Evolutionary conservation across 2,113 vertebrate species (phyloP).

Genomic region (Tragulus kanchil): DNA sequence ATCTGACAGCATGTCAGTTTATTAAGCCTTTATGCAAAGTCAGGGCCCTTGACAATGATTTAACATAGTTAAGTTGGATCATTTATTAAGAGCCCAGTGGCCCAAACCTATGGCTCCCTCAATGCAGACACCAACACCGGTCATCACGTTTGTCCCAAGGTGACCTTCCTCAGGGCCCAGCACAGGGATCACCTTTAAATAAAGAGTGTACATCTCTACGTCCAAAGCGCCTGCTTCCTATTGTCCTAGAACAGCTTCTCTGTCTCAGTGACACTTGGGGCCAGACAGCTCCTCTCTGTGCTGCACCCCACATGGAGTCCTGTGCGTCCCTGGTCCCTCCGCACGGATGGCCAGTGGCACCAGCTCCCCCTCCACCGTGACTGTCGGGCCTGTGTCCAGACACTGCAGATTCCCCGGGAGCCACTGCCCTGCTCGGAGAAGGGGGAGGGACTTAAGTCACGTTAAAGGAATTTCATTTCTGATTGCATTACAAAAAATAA

Average conservation of each 20-base stretch:
- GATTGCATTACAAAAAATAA: slow-evolving; percentile 1
- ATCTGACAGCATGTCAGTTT: slow-evolving; percentile 68
- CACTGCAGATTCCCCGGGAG: not conserved
- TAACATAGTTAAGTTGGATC: slow-evolving; percentile 47
- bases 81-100: not conserved
- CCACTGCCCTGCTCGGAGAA: not conserved
- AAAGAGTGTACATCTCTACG: not conserved
- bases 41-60: slow-evolving; percentile 38
- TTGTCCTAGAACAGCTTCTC: not conserved
- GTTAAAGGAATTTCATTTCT: slow-evolving; percentile 23
- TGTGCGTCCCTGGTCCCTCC: not conserved
- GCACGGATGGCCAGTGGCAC: not conserved
- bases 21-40: slow-evolving; percentile 73
- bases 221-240: not conserved
- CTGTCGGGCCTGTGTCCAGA: not conserved
- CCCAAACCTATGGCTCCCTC: not conserved
- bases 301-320: fast-evolving
- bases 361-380: not conserved
- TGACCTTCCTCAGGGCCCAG: not conserved
- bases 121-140: not conserved
- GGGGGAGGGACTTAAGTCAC: not conserved
- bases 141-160: not conserved
- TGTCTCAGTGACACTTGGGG: not conserved
- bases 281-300: not conserved
- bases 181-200: not conserved